Evolutionary conservation across 2,888 invertebrate genomes (phyloP).

Genomic region (Lobophora halterata): DNA sequence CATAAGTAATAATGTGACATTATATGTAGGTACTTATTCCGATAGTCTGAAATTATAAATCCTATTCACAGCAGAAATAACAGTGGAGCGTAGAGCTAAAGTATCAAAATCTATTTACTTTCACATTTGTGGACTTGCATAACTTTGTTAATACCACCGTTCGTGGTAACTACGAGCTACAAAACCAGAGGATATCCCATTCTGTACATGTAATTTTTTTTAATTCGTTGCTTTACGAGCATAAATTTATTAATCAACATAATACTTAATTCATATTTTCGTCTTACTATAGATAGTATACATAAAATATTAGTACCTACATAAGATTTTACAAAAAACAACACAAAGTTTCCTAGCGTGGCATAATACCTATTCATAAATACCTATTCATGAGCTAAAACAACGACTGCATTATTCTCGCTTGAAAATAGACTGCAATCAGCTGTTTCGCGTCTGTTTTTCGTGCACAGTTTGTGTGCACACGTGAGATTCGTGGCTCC

Average conservation of each 20-base stretch:
- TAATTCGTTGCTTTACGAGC: background rate
- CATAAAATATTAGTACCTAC: too few species aligned
- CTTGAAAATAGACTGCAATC: slow-evolving; percentile 34
- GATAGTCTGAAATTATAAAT: too few species aligned
- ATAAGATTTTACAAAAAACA: too few species aligned
- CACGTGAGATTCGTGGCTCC: slow-evolving; percentile 57
- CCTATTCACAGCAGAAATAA: too few species aligned
- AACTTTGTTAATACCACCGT: slow-evolving; percentile 5
- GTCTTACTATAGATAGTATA: too few species aligned
- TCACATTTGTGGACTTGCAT: slow-evolving; percentile 13
- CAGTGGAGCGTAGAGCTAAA: background rate
- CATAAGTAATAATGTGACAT: slow-evolving; percentile 10
- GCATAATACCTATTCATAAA: background rate
- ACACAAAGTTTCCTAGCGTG: too few species aligned
- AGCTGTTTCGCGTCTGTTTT: slow-evolving; percentile 39
- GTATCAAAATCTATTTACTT: slow-evolving; percentile 7
- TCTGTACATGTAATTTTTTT: too few species aligned
- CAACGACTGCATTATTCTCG: slow-evolving; percentile 24
- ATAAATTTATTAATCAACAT: slow-evolving; percentile 1
- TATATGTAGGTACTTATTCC: too few species aligned
- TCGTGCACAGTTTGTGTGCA: slow-evolving; percentile 35
- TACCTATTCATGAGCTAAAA: background rate
- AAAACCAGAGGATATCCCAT: background rate
- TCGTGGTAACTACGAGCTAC: too few species aligned
- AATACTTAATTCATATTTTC: too few species aligned